These are phyloP conservation scores for Papilio gigon DNA, from an alignment of 2,888 invertebrate species.

Conservation along the genomic window DNA sequence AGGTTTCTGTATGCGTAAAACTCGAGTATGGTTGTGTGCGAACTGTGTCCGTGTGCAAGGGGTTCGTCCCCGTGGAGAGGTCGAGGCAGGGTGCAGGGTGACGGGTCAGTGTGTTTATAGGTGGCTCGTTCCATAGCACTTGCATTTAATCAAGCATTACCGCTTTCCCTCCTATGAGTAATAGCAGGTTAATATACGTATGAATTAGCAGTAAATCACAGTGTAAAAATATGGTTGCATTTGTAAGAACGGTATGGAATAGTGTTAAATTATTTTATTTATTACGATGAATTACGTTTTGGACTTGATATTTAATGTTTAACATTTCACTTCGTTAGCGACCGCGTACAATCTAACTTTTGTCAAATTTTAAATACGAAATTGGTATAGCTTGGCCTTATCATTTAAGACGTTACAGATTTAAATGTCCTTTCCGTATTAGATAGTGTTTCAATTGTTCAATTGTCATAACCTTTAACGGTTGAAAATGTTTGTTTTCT, in stretches of 20 bases:
- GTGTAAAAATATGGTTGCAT: constrained; percentile 46
- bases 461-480: too few relatives aligned
- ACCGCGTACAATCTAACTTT: too few relatives aligned
- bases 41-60: constrained; percentile 46
- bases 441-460: too few relatives aligned
- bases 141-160: constrained; percentile 63
- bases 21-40: constrained; percentile 44
- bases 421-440: too few relatives aligned
- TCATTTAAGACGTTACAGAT: too few relatives aligned
- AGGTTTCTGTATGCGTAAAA: constrained; percentile 26
- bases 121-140: constrained; percentile 59
- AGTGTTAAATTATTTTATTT: not conserved
- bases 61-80: constrained; percentile 58
- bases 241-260: constrained; percentile 28
- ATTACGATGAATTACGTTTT: too few relatives aligned
- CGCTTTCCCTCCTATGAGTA: constrained; percentile 48
- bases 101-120: constrained; percentile 76
- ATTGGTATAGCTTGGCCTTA: too few relatives aligned
- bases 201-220: constrained; percentile 50
- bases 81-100: constrained; percentile 51
- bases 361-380: too few relatives aligned
- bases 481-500: too few relatives aligned
- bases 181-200: constrained; percentile 31
- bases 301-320: too few relatives aligned
- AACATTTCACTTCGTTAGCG: too few relatives aligned